Percentiles rank a stretch among this genome's conserved stretches.
Evolutionary conservation across 2,113 vertebrate species (phyloP).

Genomic region (Mesembrinibis cayennensis): DNA sequence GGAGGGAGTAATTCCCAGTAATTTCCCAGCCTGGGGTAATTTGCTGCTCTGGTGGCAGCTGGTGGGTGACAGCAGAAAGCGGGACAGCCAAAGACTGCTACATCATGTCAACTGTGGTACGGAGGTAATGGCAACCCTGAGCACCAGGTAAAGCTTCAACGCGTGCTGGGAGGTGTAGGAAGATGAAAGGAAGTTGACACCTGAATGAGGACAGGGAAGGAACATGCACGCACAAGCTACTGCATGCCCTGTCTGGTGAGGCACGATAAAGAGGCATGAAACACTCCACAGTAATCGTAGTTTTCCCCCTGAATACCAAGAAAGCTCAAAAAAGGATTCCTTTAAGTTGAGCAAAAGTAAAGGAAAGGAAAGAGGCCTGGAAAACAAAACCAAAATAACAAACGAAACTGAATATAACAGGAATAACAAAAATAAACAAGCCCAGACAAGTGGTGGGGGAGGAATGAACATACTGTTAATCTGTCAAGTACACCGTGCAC

Average conservation of each 20-base stretch:
- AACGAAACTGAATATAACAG: background rate
- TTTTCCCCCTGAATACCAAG: background rate
- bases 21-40: background rate
- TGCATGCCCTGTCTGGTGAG: background rate
- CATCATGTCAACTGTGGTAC: background rate
- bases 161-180: background rate
- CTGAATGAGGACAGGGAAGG: background rate
- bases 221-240: background rate
- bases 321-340: background rate
- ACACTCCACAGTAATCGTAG: background rate
- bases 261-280: background rate
- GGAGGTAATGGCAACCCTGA: background rate
- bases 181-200: conserved; percentile 30
- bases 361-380: background rate
- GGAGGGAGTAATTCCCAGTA: background rate
- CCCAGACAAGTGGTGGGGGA: background rate
- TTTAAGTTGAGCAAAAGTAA: background rate
- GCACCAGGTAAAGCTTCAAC: background rate
- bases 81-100: background rate
- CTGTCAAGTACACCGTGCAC: background rate
- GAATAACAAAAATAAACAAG: conserved; percentile 39
- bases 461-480: background rate
- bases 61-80: background rate
- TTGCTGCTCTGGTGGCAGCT: background rate
- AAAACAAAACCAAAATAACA: conserved; percentile 24